Percentiles rank a stretch among this genome's conserved stretches.
Evolutionary conservation across 2,888 invertebrate species (phyloP).

Genomic region (Parnassius mnemosyne): DNA sequence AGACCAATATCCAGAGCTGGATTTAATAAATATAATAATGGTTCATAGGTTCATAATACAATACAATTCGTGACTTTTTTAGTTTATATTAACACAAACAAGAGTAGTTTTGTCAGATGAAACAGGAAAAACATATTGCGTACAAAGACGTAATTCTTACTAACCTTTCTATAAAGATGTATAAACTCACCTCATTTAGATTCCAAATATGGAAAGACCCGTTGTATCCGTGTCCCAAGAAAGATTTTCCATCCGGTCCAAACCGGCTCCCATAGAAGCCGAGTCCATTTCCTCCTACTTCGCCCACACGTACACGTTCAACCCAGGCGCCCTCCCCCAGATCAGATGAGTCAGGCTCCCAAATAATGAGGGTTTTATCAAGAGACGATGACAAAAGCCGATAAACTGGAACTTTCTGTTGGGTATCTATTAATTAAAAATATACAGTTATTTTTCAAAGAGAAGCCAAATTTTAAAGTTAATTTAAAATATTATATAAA

Average conservation of each 20-base stretch:
- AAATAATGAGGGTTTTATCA: constrained; percentile 95
- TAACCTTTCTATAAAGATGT: too few relatives aligned
- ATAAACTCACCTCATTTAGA: constrained; percentile 59
- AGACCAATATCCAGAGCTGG: too few relatives aligned
- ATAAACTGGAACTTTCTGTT: constrained; percentile 46
- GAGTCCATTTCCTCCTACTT: constrained; percentile 95
- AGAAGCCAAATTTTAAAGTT: too few relatives aligned
- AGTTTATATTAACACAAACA: too few relatives aligned
- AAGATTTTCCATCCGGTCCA: constrained; percentile 83
- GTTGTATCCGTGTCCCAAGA: constrained; percentile 94
- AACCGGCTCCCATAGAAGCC: constrained; percentile 96
- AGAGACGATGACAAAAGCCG: constrained; percentile 91
- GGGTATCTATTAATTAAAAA: constrained; percentile 27
- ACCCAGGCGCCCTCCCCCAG: constrained; percentile 84
- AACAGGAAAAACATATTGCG: too few relatives aligned
- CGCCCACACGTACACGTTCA: constrained; percentile 91
- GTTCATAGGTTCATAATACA: too few relatives aligned
- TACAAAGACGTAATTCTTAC: too few relatives aligned
- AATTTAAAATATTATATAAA: too few relatives aligned
- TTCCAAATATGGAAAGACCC: constrained; percentile 96
- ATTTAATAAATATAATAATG: too few relatives aligned
- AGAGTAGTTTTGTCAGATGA: too few relatives aligned
- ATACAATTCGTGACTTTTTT: too few relatives aligned
- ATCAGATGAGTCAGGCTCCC: constrained; percentile 83
- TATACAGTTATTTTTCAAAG: neutral